Evolutionary conservation across 1,140 invertebrate genomes (phyloP), one percentile per base, ranked within the genome.

Genomic region (Druon quercuslanigerum): DNA sequence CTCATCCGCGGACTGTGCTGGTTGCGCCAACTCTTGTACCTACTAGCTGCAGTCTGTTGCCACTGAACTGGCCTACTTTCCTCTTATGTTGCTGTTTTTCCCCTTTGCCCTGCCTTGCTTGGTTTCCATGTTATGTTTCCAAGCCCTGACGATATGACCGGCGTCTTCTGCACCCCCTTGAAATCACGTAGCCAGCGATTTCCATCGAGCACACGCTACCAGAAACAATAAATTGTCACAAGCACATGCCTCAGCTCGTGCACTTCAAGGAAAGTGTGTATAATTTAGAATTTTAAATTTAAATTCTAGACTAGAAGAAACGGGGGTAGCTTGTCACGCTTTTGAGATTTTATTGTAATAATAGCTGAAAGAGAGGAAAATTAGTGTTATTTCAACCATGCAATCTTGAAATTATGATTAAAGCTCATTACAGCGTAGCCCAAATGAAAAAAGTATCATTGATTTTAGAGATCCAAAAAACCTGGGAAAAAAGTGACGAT

Each of bases 171-270:
- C 33, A 25, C 20, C 57, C 13, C 33, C 33, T 66, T 66, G 20
- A 66, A 66, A 66, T 66, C 57, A 66, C 57, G 13, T 40, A 66
- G 25, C 54, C 72, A 20, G 14, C 54, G 51, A 74, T 74, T 60
- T 74, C n/a, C 54, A 74, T 51, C 40, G 16, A 20, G 17, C 46
- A 13, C 52, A 19, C 46, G 52, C 73, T 74, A 74, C 50, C 73
- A 60, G 57, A 57, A 60, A 40, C 20, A 13, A 74, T 46, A 40
- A 74, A 60, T 57, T 74, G 54, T 56, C 46, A 74, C 50, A 7
- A 56, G 52, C 19, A 7, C n/a, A 56, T 19, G 19, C 52, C 19
- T 56, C 52, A 17, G 40, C 40, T 46, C 40, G 9, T 46, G 40
- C 40, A 46, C 40, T 46, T 9, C 7, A 46, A 46, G 40, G 0